Conservation (phyloP, 92 coral and sea anemone genomes). For the Epizoanthus fatuus region DNA sequence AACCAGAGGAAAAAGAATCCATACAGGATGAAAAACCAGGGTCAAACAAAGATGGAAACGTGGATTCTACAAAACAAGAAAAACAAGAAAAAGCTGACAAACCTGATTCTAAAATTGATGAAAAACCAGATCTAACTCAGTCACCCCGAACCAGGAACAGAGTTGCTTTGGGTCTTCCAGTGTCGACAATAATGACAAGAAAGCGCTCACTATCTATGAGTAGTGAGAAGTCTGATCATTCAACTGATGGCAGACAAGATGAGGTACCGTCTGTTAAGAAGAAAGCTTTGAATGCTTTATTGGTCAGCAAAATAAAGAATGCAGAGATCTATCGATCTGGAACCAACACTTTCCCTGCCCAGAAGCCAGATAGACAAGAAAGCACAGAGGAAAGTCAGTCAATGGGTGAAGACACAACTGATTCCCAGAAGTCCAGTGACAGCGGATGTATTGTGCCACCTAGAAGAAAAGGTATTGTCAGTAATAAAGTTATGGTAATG, state of each 20-base stretch:
- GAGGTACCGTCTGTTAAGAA: slow-evolving; percentile 1
- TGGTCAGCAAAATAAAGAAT: slow-evolving; percentile 5
- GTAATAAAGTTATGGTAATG: background rate
- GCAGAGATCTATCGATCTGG: background rate
- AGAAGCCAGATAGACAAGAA: slow-evolving; percentile 1
- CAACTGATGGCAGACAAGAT: background rate
- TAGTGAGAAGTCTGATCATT: slow-evolving; percentile 41
- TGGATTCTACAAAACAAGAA: background rate
- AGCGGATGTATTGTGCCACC: slow-evolving; percentile 8
- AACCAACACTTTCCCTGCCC: background rate
- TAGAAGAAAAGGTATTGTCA: slow-evolving; percentile 20
- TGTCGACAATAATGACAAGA: slow-evolving; percentile 24
- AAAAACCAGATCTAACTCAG: slow-evolving; percentile 8
- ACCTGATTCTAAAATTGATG: background rate
- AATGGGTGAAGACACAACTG: slow-evolving; percentile 6
- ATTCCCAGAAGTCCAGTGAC: slow-evolving; percentile 15
- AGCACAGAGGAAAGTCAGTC: background rate
- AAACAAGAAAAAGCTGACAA: slow-evolving; percentile 6
- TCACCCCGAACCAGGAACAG: slow-evolving; percentile 41
- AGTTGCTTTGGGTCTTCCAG: slow-evolving; percentile 8
- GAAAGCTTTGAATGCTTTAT: background rate
- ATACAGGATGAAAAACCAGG: background rate
- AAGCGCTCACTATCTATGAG: slow-evolving; percentile 41
- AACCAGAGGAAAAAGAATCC: too few species aligned
- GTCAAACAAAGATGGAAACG: background rate